Conservation (phyloP, 2,888 invertebrate genomes). For the Cylindroiulus punctatus region DNA sequence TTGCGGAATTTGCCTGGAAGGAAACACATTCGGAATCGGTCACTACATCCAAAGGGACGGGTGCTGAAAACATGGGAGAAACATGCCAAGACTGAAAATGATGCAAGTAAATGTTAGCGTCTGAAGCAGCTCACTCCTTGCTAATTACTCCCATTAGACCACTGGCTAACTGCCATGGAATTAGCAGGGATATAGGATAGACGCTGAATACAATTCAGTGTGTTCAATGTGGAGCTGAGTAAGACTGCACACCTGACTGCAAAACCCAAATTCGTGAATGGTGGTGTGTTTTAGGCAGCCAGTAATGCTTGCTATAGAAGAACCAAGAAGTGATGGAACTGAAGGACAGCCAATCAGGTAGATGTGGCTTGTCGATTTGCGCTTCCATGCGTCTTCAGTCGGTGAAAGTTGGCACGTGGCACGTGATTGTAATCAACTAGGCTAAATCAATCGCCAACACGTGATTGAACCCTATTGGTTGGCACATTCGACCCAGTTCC, state of each 20-base stretch:
- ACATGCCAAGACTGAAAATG: neutral
- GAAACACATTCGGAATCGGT: slow-evolving; percentile 60
- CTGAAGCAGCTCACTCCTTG: neutral
- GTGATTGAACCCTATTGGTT: no score
- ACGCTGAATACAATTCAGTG: neutral
- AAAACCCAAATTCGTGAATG: no score
- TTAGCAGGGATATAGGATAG: neutral
- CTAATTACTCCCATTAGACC: neutral
- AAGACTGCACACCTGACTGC: neutral
- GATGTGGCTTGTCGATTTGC: no score
- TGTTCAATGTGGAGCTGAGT: neutral
- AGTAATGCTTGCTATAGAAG: no score
- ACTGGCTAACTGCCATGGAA: neutral
- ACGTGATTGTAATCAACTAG: no score
- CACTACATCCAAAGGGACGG: neutral
- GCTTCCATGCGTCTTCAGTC: no score
- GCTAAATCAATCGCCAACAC: no score
- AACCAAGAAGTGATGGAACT: no score
- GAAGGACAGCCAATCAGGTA: no score
- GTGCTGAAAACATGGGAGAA: neutral
- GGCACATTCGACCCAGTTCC: no score
- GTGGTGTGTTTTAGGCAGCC: no score
- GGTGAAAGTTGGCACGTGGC: no score
- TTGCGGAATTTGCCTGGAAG: slow-evolving; percentile 78
- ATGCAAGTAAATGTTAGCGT: neutral